Conservation (phyloP, 2,113 vertebrate species). For the Solea senegalensis region DNA sequence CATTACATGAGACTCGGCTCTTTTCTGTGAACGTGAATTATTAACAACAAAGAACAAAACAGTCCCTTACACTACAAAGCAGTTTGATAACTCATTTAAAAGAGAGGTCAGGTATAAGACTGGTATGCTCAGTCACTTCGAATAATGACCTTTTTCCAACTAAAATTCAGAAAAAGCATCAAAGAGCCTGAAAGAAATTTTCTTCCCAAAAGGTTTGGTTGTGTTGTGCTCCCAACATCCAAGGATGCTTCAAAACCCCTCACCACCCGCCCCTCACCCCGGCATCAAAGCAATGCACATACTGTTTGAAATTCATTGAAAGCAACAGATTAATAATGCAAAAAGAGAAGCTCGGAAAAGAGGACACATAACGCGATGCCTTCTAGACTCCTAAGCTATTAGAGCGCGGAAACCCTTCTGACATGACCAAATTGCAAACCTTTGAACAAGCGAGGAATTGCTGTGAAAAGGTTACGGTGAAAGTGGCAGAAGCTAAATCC, state of each 20-base stretch:
- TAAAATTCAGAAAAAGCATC: slow-evolving; percentile 39
- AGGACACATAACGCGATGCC: slow-evolving; percentile 49
- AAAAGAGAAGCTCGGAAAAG: slow-evolving; percentile 59
- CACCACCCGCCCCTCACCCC: slow-evolving; percentile 25
- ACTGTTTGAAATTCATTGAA: slow-evolving; percentile 79
- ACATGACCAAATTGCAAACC: slow-evolving; percentile 56
- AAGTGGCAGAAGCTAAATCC: slow-evolving; percentile 39
- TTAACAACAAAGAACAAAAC: slow-evolving; percentile 56
- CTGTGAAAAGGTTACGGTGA: slow-evolving; percentile 43
- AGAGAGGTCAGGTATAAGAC: slow-evolving; percentile 9
- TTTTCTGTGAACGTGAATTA: slow-evolving; percentile 70
- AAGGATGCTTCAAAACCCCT: slow-evolving; percentile 20
- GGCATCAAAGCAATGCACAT: slow-evolving; percentile 72
- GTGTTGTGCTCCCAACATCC: slow-evolving; percentile 43
- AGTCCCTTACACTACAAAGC: slow-evolving; percentile 40
- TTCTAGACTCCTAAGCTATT: slow-evolving; percentile 56
- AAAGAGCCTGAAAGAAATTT: slow-evolving; percentile 54
- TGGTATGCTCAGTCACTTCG: slow-evolving; percentile 17
- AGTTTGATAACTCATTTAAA: slow-evolving; percentile 27
- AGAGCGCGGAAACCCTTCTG: slow-evolving; percentile 53
- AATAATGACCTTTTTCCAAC: not conserved
- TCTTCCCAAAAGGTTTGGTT: slow-evolving; percentile 36
- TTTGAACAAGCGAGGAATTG: slow-evolving; percentile 37
- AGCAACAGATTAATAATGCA: slow-evolving; percentile 78
- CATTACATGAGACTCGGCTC: slow-evolving; percentile 49